Conservation (phyloP, 2,797 vertebrate genomes). For the Dallia pectoralis region DNA sequence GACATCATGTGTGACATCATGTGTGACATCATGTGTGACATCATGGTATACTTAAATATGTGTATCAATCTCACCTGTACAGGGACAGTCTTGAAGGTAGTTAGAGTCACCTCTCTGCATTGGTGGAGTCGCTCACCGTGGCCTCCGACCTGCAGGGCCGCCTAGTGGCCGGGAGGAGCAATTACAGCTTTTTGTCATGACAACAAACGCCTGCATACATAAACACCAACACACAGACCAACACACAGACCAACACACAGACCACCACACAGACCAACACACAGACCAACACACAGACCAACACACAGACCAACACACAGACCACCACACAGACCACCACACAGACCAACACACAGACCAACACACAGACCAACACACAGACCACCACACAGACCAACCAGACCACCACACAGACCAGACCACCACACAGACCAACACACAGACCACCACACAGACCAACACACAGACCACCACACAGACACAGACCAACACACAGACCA, state of each 20-base stretch:
- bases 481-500: neutral
- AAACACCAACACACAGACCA: too few species aligned
- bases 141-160: slow-evolving; percentile 94
- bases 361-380: neutral
- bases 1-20: too few species aligned
- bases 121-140: slow-evolving; percentile 95
- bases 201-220: neutral
- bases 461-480: slow-evolving; percentile 70
- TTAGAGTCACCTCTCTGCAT: slow-evolving; percentile 92
- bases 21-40: slow-evolving; percentile 1
- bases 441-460: too few species aligned
- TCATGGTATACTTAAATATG: too few species aligned
- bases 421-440: neutral
- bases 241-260: neutral
- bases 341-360: slow-evolving; percentile 64
- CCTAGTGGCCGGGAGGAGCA: slow-evolving; percentile 67
- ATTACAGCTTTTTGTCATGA: neutral
- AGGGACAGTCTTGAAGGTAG: slow-evolving; percentile 93
- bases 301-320: too few species aligned
- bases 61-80: slow-evolving; percentile 82
- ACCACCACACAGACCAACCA: too few species aligned
- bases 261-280: slow-evolving; percentile 37
- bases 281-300: too few species aligned
- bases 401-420: too few species aligned
- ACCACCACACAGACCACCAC: neutral